Conservation (phyloP, 1,140 invertebrate species). For the Olivierus martensii region DNA sequence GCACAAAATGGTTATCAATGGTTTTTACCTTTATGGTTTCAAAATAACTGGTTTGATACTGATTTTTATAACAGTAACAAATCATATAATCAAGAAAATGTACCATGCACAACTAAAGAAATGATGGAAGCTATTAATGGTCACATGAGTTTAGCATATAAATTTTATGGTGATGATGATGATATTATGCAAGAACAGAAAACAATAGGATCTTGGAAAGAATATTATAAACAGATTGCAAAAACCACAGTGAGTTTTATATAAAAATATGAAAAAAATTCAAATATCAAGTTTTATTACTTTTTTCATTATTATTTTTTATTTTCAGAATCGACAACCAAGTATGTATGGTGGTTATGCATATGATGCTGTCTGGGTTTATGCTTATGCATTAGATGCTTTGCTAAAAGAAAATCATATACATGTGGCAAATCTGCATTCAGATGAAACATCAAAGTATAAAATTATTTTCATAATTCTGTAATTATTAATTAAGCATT, state of each 20-base stretch:
- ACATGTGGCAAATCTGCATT: slow-evolving; percentile 43
- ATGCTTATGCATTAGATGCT: slow-evolving; percentile 52
- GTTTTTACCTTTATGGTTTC: slow-evolving; percentile 64
- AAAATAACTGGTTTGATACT: slow-evolving; percentile 49
- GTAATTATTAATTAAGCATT: too few relatives aligned
- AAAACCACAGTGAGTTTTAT: slow-evolving; percentile 9
- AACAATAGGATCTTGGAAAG: slow-evolving; percentile 29
- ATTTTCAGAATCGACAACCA: background rate
- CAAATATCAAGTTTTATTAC: too few relatives aligned
- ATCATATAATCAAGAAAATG: slow-evolving; percentile 27
- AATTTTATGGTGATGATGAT: slow-evolving; percentile 46
- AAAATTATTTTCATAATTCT: too few relatives aligned
- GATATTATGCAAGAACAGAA: slow-evolving; percentile 45
- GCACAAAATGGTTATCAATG: slow-evolving; percentile 55
- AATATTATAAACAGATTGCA: background rate
- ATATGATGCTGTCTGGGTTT: slow-evolving; percentile 75
- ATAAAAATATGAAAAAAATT: too few relatives aligned
- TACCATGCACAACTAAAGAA: slow-evolving; percentile 45
- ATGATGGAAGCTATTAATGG: slow-evolving; percentile 57
- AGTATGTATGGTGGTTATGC: slow-evolving; percentile 52
- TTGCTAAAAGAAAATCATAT: slow-evolving; percentile 43
- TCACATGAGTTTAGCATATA: slow-evolving; percentile 53
- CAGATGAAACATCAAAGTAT: slow-evolving; percentile 41
- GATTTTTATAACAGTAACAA: slow-evolving; percentile 38
- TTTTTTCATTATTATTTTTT: too few relatives aligned